A percentile compares a stretch with the other conserved stretches of the same genome.
Conservation (phyloP, 2,113 vertebrate genomes). For the Upupa epops region DNA sequence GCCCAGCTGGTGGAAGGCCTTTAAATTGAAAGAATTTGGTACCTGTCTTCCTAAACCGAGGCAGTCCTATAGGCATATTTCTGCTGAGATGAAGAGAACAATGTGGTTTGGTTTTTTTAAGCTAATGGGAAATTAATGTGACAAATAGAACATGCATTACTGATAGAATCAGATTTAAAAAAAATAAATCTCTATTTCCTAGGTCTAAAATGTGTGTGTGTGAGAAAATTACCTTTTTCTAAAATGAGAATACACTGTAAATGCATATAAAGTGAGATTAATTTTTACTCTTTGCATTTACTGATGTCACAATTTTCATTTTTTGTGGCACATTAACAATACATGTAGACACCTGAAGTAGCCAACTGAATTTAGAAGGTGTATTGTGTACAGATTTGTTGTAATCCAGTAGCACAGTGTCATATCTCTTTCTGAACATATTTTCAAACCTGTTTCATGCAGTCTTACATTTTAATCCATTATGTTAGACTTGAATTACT, state of each 20-base stretch:
- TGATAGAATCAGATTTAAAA: not conserved
- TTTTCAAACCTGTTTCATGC: not conserved
- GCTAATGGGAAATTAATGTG: not conserved
- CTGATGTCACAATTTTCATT: not conserved
- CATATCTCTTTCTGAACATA: not conserved
- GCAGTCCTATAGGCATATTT: not conserved
- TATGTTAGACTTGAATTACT: not conserved
- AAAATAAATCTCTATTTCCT: not conserved
- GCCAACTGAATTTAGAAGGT: not conserved
- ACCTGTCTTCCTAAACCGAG: too few species aligned
- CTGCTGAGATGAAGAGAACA: not conserved
- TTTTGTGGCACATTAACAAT: not conserved
- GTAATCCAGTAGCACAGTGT: not conserved
- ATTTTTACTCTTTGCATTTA: not conserved
- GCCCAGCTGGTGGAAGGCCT: too few species aligned
- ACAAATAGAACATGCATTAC: not conserved
- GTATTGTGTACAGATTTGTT: not conserved
- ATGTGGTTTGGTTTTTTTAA: not conserved
- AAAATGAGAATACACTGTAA: not conserved
- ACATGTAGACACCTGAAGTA: not conserved
- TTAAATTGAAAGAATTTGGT: too few species aligned
- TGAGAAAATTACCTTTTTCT: not conserved
- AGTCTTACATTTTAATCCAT: not conserved
- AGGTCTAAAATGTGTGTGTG: not conserved
- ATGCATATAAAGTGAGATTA: not conserved